Evolutionary conservation across 2,113 vertebrate genomes (phyloP), one percentile per base, ranked within the genome.

Genomic region (Mixornis gularis): DNA sequence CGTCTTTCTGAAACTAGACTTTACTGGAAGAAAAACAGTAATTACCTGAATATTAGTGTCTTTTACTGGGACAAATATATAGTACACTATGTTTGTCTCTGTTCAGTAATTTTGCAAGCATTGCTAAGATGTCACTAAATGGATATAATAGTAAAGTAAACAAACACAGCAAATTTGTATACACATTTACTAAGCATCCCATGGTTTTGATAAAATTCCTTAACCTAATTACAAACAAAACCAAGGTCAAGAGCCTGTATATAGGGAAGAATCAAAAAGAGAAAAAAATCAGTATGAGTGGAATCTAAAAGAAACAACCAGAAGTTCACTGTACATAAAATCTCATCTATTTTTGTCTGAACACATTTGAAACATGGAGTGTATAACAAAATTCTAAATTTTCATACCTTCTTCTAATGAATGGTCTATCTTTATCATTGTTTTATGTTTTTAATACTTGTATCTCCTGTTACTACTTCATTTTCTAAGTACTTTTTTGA

Each of bases 331-430:
- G 15, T 10, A 16, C 11, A 32, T 56, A 40, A 88, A 79, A 64
- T 52, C 5, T 30, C 5, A 51, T 48, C 9, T 76, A 9, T 64
- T 88, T 90, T 60, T 3, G 10, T 80, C 27, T 29, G 24, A 86
- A 52, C 2, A 15, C 1, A 13, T 80, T 77, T 53, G 13, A 79
- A 90, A 65, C 1, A 17, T 0, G 0, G 6, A 51, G 1, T 10
- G 2, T 51, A 4, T 19, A 55, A 68, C 4, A 76, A 68, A 79
- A 60, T 24, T 62, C 8, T 79, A 49, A 48, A 36, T 58, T 58
- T 84, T 64, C 2, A 1, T 44, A 24, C 43, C 5, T 73, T 72
- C 11, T 40, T 5, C 11, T 46, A 84, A 60, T 30, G 1, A 59
- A 27, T 55, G 0, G 0, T 60, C 41, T 71, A 19, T 41, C 5